Percentiles rank a stretch among this genome's conserved stretches.
Evolutionary conservation across 23 tunicate species (phyloP).

Genomic region (Ascidia mentula): DNA sequence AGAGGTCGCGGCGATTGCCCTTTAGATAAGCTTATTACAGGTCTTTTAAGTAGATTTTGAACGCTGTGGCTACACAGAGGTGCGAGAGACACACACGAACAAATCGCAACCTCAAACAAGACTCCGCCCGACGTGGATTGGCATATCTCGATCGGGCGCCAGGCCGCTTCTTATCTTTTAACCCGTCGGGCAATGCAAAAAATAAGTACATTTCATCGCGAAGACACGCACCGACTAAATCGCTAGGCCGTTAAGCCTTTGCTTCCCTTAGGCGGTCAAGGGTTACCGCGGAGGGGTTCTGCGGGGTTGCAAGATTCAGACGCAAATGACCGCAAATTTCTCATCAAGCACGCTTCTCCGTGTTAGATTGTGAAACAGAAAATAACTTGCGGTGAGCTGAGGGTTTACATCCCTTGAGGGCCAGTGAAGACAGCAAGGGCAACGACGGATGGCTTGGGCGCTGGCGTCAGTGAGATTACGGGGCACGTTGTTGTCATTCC

Average conservation of each 20-base stretch:
- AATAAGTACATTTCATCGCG: too few species aligned
- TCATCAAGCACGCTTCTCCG: not conserved
- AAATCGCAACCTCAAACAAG: not conserved
- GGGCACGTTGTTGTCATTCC: slow-evolving; percentile 4
- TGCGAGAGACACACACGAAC: not conserved
- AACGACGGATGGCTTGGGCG: slow-evolving; percentile 17
- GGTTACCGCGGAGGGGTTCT: too few species aligned
- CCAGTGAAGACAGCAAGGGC: not conserved
- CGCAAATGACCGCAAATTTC: not conserved
- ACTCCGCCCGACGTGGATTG: not conserved
- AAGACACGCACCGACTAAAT: too few species aligned
- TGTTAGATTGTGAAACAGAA: not conserved
- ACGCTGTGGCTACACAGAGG: not conserved
- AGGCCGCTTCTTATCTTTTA: not conserved
- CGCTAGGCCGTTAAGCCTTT: too few species aligned
- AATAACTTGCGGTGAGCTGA: not conserved
- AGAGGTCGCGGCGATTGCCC: not conserved
- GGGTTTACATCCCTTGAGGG: not conserved
- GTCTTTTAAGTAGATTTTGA: not conserved
- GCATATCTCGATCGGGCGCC: not conserved
- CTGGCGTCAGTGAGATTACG: slow-evolving; percentile 28
- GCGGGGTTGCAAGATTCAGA: too few species aligned
- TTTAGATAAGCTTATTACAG: not conserved
- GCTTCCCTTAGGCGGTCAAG: too few species aligned
- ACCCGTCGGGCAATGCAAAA: too few species aligned